Evolutionary conservation across 2,113 vertebrate genomes (phyloP), one percentile per base, ranked within the genome.

Genomic region (Myiagra hebetior): DNA sequence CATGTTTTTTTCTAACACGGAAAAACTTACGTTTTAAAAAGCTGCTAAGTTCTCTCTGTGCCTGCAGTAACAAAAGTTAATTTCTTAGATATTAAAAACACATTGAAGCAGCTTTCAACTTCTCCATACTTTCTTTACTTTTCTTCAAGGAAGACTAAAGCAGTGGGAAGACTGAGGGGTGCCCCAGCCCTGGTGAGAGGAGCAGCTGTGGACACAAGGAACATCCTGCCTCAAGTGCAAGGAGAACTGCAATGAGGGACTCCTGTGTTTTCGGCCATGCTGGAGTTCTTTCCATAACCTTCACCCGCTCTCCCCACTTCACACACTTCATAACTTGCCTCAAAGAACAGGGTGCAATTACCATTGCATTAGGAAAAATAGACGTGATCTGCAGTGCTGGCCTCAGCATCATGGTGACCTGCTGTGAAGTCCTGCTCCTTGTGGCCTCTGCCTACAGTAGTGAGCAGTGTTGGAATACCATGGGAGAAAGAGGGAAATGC

Each of bases 341-440:
- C 28, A n/a, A 73, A 56, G 55, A 75, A 9, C 7, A 33, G 49
- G 6, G 22, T 28, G 37, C 46, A 62, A 20, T 20, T 18, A 5
- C 20, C 60, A n/a, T 2, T 7, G 39, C 52, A 28, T 39, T 37
- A 49, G 56, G 52, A 81, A 37, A 73, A 78, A 23, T 0, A 37
- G 30, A 59, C 2, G 1, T 18, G 47, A 12, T 30, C 30, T 1
- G 2, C 47, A 22, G 35, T 18, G 77, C 52, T 69, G 50, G 50
- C 46, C 46, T 64, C 31, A 21, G 59, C 2, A 3, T 15, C 44
- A 10, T 0, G 0, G 33, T 37, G 62, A 19, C 56, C 24, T 2
- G 9, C n/a, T 35, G 35, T 8, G 49, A 46, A 39, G 27, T n/a
- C 47, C 50, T 57, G 78, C 49, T 90, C 50, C 67, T 76, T 4